phyloP scores from a whole-genome alignment of 2,113 vertebrate genomes.

The Camelus dromedarius region DNA sequence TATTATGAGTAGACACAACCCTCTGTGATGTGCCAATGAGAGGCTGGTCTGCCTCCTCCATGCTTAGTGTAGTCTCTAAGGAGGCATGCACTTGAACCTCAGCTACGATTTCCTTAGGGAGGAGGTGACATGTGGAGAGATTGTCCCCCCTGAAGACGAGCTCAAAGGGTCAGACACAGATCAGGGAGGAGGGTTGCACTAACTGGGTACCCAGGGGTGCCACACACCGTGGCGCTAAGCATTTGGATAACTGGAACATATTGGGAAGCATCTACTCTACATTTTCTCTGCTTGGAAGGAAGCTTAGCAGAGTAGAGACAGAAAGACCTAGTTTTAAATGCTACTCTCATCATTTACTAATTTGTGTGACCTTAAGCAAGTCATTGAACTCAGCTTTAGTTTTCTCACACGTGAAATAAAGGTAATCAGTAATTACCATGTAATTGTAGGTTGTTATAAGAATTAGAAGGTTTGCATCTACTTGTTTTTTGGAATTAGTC shows the following conservation, averaged over 20 bases:
- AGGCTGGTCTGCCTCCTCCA: not conserved
- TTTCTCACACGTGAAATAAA: constrained; percentile 19
- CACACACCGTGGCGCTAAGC: not conserved
- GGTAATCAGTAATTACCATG: not conserved
- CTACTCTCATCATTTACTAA: not conserved
- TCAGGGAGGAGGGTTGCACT: not conserved
- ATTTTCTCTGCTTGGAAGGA: not conserved
- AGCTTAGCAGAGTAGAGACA: not conserved
- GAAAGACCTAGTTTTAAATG: not conserved
- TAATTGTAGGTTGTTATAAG: not conserved
- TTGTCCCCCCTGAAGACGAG: not conserved
- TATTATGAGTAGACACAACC: not conserved
- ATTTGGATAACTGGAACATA: not conserved
- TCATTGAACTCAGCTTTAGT: not conserved
- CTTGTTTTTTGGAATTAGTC: not conserved
- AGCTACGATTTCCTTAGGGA: not conserved
- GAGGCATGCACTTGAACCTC: not conserved
- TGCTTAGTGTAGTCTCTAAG: not conserved
- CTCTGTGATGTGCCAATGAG: not conserved
- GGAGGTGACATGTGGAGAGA: not conserved
- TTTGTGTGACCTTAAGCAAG: not conserved
- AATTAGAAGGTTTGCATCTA: not conserved
- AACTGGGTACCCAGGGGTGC: not conserved
- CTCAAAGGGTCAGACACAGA: not conserved
- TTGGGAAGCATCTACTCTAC: not conserved